phyloP scores from a whole-genome alignment of 2,113 vertebrate species.

The Promerops cafer region DNA sequence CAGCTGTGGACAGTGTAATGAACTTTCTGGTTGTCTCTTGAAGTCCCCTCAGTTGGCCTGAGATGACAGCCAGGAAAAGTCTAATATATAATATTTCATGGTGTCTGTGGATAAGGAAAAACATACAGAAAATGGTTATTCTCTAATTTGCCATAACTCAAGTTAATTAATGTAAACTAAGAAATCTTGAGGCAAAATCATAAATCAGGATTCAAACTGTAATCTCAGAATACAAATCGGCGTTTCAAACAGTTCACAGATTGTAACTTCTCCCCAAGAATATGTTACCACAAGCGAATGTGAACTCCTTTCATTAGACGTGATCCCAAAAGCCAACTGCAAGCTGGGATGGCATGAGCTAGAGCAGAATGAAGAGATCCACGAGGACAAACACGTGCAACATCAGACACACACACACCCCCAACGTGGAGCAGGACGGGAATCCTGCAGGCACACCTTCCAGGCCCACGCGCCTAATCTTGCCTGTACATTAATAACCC shows the following conservation, averaged over 20 bases:
- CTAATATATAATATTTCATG: background rate
- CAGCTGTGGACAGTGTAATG: conserved; percentile 6
- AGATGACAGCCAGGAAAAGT: background rate
- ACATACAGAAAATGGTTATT: conserved; percentile 19
- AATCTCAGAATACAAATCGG: conserved; percentile 46
- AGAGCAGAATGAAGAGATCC: background rate
- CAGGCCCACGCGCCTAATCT: background rate
- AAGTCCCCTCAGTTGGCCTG: background rate
- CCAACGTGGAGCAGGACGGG: background rate
- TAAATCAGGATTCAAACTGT: conserved; percentile 21
- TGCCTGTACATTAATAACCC: background rate
- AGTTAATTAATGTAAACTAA: conserved; percentile 51
- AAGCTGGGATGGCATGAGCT: background rate
- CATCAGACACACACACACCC: background rate
- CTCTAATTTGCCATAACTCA: conserved; percentile 14
- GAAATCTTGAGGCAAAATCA: conserved; percentile 49
- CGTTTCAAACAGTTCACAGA: conserved; percentile 48
- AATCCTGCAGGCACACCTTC: background rate
- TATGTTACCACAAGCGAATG: background rate
- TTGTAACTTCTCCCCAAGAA: conserved; percentile 43
- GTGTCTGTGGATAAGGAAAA: conserved; percentile 10
- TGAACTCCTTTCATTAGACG: conserved; percentile 41
- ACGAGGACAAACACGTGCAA: accelerated
- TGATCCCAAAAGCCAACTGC: background rate
- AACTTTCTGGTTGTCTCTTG: background rate